Evolutionary conservation across 2,797 vertebrate genomes (phyloP), one percentile per base, ranked within the genome.

Genomic region (Arctocebus calabarensis): DNA sequence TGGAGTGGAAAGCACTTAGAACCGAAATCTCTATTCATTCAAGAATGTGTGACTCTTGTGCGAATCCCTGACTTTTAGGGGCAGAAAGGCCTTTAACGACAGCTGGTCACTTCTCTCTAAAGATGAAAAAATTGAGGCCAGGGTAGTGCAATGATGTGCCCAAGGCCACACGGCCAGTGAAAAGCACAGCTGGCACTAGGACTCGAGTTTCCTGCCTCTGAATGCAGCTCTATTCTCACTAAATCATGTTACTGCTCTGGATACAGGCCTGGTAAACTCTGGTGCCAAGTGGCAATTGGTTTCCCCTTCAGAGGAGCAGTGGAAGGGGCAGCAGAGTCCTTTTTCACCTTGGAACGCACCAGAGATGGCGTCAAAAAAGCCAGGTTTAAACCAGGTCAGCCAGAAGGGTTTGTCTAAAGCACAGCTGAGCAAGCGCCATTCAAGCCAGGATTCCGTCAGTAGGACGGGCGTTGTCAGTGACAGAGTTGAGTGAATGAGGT

Each of bases 321-420:
- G 59, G 62, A 94, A 96, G 94, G 94, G 96, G 87, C 89, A 90
- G 78, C 68, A 84, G 90, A 94, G 70, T 88, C 81, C 73, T 83
- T 91, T 95, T 93, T 84, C 92, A 95, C 77, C 48, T 83, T 84
- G 78, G 92, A 94, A 95, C 73, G 90, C 57, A 74, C 88, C 84
- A 82, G 92, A 92, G 94, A 95, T 96, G 97, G 94, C 37, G n/a
- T 97, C 95, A 96, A 95, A 84, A 92, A 90, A 95, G 91, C 91
- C 94, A 97, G 96, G 97, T 96, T 97, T 97, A 97, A 97, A 93
- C 86, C 97, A 97, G 97, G 97, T 97, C 97, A 97, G 97, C 97
- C 96, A 97, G 96, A 90, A 94, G 94, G 81, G 96, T 96, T 90
- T 95, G 96, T 97, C 94, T 84, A 91, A 82, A 57, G 89, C 92